Conservation (phyloP, 2,797 vertebrate genomes). For the Moxostoma hubbsi region DNA sequence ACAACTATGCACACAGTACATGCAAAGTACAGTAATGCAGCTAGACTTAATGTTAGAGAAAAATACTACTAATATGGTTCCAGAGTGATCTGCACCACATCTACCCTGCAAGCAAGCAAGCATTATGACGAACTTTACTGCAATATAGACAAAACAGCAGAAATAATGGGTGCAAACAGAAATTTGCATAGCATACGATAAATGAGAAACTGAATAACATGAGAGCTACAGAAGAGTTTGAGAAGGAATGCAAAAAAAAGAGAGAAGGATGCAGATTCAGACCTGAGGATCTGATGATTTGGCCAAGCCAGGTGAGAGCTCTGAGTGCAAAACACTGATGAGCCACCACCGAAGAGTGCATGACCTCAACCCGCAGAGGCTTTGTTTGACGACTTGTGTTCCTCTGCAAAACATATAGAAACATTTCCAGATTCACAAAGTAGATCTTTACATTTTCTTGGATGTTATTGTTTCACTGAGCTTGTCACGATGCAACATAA, state of each 20-base stretch:
- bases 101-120: too few relatives aligned
- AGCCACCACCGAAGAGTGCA: slow-evolving; percentile 95
- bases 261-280: slow-evolving; percentile 20
- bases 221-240: background rate
- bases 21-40: too few relatives aligned
- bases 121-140: too few relatives aligned
- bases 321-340: slow-evolving; percentile 96
- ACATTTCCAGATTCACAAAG: slow-evolving; percentile 1
- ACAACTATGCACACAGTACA: too few relatives aligned
- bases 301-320: slow-evolving; percentile 89
- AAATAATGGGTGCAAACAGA: too few relatives aligned
- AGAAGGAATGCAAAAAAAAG: background rate
- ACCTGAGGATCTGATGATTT: slow-evolving; percentile 94
- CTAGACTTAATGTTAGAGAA: too few relatives aligned
- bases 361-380: slow-evolving; percentile 93
- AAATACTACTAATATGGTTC: too few relatives aligned
- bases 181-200: too few relatives aligned
- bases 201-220: background rate
- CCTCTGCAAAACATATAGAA: slow-evolving; percentile 77
- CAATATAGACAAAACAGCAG: too few relatives aligned
- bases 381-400: slow-evolving; percentile 96
- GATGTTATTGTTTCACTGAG: too few relatives aligned
- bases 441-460: background rate
- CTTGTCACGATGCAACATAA: too few relatives aligned
- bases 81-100: too few relatives aligned